Evolutionary conservation across 1,140 invertebrate species (phyloP), one percentile per base, ranked within the genome.

Genomic region (Hylaeus volcanicus): DNA sequence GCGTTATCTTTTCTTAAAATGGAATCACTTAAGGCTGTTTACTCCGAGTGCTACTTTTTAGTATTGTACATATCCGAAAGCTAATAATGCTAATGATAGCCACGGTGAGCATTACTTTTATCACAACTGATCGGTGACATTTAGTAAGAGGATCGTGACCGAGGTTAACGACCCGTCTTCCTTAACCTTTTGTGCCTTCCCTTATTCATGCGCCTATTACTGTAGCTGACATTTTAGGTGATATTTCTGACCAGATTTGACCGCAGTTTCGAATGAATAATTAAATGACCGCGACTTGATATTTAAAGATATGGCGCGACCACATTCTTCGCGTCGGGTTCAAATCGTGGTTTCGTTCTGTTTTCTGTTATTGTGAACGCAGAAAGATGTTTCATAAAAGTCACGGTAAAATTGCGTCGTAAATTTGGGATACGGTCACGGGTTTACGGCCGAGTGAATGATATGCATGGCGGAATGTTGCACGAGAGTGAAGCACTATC

Each of bases 151-250:
- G 14, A 56, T 51, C 1, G 12, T 1, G 12, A 3, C 0, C 58
- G n/a, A 48, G 51, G n/a, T 68, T 61, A 82, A 82, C 64, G 51
- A 60, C n/a, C 26, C 5, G 26, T 26, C 26, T 26, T 26, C 68
- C 1, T n/a, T 48, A 64, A 81, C 60, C n/a, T n/a, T 15, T 9
- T 4, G n/a, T 41, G 70, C 74, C 69, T 82, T 61, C 37, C 14
- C 1, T 48, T 12, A 43, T 71, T 65, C 39, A 64, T 68, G 12
- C 51, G 3, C 2, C 9, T 3, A 0, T 55, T 26, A 14, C 37
- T 8, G 48, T 3, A n/a, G 53, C 39, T 82, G 70, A 64, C 79
- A 84, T 84, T 84, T 83, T n/a, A 37, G 1, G 45, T 78, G 79
- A 78, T 74, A 82, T 84, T 84, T 78, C 48, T 60, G 41, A 26